A percentile compares a stretch with the other conserved stretches of the same genome.
These are phyloP conservation scores for Platysteira castanea DNA, from an alignment of 2,113 vertebrate species.

Conservation along the genomic window DNA sequence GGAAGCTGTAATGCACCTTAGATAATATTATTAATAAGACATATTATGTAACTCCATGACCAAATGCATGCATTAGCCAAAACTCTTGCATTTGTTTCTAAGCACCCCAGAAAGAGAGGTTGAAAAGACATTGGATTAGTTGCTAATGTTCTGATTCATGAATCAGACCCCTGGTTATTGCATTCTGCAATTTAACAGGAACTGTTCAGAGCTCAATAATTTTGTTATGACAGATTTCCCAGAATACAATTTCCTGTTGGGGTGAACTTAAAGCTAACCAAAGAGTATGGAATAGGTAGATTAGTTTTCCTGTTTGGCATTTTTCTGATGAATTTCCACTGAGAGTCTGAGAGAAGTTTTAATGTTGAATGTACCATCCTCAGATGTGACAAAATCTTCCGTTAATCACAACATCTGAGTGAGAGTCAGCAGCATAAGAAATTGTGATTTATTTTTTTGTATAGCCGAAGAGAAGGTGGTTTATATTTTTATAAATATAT, in stretches of 20 bases:
- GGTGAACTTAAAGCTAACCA: not conserved
- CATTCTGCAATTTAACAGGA: not conserved
- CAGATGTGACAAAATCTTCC: not conserved
- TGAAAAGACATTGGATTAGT: not conserved
- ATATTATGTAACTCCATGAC: not conserved
- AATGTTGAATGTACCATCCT: not conserved
- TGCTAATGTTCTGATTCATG: not conserved
- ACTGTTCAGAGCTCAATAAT: not conserved
- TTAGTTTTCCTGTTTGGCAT: not conserved
- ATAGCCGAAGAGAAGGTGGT: not conserved
- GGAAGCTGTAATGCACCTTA: not conserved
- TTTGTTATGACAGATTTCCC: not conserved
- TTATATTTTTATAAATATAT: not conserved
- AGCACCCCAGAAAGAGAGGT: not conserved
- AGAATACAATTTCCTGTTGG: not conserved
- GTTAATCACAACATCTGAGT: not conserved
- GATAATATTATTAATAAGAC: not conserved
- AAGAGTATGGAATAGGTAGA: not conserved
- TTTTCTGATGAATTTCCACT: not conserved
- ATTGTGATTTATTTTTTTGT: not conserved
- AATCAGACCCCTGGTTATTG: not conserved
- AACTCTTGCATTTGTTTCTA: not conserved
- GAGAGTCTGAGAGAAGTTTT: not conserved
- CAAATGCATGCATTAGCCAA: not conserved
- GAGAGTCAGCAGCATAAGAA: not conserved